Evolutionary conservation across 64 coral and sea anemone species (phyloP), one percentile per base, ranked within the genome.

Genomic region (Actinia tenebrosa): DNA sequence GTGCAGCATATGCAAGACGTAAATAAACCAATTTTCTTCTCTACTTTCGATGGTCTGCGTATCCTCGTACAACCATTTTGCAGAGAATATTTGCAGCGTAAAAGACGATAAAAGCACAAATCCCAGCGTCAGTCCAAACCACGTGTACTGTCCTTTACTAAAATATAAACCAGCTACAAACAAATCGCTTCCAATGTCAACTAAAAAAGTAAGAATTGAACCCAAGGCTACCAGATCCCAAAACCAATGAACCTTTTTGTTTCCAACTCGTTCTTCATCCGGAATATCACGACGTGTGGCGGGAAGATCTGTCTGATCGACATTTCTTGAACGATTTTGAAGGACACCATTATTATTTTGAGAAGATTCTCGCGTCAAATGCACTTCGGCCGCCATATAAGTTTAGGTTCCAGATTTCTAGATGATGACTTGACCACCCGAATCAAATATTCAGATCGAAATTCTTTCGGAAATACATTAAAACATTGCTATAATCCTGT

Each of bases 11-110:
- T 96, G 94, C 56, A 96, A 71, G 5, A 96, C 42, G 23, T 93
- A 87, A 19, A 86, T 90, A 5, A 85, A 20, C 88, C 94, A 96
- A 14, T 80, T 87, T 66, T 60, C 87, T 1, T 50, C 79, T 37
- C 86, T 87, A 7, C 53, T 64, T 18, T 75, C 69, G 13, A 4
- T 27, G 3, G 13, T 42, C 10, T 75, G 69, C 26, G 69, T 75
- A 37, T 96, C 94, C 77, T 96, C 94, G 64, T 91, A 84, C 88
- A 93, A 93, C 94, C 94, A 96, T 60, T 96, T 93, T 2, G 88
- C 91, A 85, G 94, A 96, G 44, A 96, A 96, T 44, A 96, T 63
- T 42, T 96, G 94, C 84, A 93, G 88, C 17, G 89, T 89, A 71
- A 93, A 25, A 44, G 94, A 96, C 4, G 91, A 92, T 37, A 90